phyloP scores from a whole-genome alignment of 2,888 invertebrate genomes.

The Ophioninae sp. region DNA sequence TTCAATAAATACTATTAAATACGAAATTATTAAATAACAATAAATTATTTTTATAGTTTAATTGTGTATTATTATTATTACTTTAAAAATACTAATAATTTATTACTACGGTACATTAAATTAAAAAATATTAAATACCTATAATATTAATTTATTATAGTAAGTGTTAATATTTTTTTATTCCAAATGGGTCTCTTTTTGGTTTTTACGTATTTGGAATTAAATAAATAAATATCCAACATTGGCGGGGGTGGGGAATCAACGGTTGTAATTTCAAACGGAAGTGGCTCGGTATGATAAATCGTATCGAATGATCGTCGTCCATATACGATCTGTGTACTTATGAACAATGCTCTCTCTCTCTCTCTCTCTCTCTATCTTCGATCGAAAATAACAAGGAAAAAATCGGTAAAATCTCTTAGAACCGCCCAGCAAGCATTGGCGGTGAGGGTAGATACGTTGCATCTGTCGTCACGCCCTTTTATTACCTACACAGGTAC shows the following conservation, averaged over 20 bases:
- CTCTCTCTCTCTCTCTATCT: conserved; percentile 47
- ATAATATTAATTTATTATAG: too few relatives aligned
- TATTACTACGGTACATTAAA: too few relatives aligned
- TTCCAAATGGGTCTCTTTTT: too few relatives aligned
- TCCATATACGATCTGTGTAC: conserved; percentile 26
- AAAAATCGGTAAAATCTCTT: conserved; percentile 75
- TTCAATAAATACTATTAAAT: too few relatives aligned
- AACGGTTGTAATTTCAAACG: conserved; percentile 38
- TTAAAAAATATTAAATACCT: too few relatives aligned
- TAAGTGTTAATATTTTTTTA: too few relatives aligned
- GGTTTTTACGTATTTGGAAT: too few relatives aligned
- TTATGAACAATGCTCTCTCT: conserved; percentile 10
- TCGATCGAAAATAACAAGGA: conserved; percentile 60
- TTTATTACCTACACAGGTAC: conserved; percentile 60
- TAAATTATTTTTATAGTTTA: too few relatives aligned
- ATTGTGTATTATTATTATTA: too few relatives aligned
- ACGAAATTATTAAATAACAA: too few relatives aligned
- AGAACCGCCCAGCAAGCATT: conserved; percentile 69
- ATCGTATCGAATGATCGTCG: conserved; percentile 51
- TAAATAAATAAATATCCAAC: conserved; percentile 17
- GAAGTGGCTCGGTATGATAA: conserved; percentile 58
- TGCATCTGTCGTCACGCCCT: conserved; percentile 81
- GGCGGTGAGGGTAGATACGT: conserved; percentile 75
- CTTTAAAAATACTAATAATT: too few relatives aligned
- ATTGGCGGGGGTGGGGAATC: conserved; percentile 25